Conservation (phyloP, 1,140 invertebrate species). For the Phymorhynchus buccinoides region DNA sequence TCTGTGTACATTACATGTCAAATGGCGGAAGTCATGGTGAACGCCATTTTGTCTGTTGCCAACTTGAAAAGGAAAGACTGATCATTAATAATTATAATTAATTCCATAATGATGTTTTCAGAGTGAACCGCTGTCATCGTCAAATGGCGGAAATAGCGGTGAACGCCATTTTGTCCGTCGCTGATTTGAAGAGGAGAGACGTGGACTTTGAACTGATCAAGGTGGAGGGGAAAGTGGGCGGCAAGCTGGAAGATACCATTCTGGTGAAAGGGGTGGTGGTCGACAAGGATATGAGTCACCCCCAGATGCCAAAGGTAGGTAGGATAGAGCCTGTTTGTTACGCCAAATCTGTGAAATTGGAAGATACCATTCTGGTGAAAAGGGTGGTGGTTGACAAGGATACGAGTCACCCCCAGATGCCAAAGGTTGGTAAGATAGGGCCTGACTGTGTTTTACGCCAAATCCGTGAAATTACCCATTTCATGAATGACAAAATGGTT, state of each 20-base stretch:
- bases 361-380: conserved; percentile 96
- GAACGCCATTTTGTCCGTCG: conserved; percentile 93
- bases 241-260: conserved; percentile 96
- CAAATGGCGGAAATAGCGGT: conserved; percentile 99
- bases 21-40: conserved; percentile 99
- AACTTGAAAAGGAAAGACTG: conserved; percentile 91
- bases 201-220: conserved; percentile 99
- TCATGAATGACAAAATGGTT: too few species aligned
- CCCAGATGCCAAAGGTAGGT: conserved; percentile 96
- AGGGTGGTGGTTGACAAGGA: conserved; percentile 99
- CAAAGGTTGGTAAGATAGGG: conserved; percentile 87
- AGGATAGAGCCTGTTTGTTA: too few species aligned
- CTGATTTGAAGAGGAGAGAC: conserved; percentile 93
- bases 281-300: conserved; percentile 99
- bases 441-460: too few species aligned
- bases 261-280: conserved; percentile 97
- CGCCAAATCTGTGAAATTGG: too few species aligned
- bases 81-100: too few species aligned
- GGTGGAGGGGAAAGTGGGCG: conserved; percentile 98
- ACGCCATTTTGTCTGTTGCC: conserved; percentile 94
- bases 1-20: too few species aligned
- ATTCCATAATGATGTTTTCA: too few species aligned
- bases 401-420: conserved; percentile 99
- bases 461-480: too few species aligned
- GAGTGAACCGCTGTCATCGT: conserved; percentile 81